Conservation (phyloP, 2,888 invertebrate genomes). For the Synanthedon vespiformis region DNA sequence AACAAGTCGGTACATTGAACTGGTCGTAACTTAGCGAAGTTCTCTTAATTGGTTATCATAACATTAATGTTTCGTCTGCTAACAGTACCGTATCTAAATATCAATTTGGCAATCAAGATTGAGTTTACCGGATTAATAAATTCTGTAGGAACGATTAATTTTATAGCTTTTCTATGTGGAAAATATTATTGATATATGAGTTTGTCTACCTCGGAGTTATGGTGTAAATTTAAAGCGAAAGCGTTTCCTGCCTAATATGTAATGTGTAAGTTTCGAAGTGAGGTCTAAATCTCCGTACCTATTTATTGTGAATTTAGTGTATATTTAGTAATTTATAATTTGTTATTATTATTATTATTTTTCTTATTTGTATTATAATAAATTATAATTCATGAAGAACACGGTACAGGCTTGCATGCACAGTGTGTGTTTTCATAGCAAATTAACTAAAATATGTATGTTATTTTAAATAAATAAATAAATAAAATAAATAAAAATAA, state of each 20-base stretch:
- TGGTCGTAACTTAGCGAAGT: not conserved
- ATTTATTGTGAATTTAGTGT: no score
- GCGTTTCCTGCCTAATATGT: not conserved
- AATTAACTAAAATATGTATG: no score
- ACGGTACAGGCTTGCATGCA: no score
- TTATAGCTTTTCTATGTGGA: conserved; percentile 1
- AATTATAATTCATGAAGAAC: no score
- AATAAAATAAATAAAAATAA: no score
- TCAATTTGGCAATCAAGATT: not conserved
- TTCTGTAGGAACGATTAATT: not conserved
- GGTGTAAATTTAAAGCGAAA: not conserved
- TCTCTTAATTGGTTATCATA: not conserved
- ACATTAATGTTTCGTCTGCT: not conserved
- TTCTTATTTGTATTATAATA: no score
- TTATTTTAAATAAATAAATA: no score
- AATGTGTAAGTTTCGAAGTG: no score
- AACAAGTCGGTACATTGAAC: not conserved
- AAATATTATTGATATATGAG: not conserved
- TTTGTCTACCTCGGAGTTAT: not conserved
- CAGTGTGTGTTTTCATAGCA: no score
- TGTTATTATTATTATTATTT: no score
- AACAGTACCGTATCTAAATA: not conserved
- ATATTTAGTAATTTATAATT: no score
- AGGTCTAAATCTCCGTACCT: no score
- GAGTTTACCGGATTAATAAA: not conserved